These are phyloP conservation scores for Microcebus ravelobensis DNA, from an alignment of 2,113 vertebrate species.

Conservation along the genomic window DNA sequence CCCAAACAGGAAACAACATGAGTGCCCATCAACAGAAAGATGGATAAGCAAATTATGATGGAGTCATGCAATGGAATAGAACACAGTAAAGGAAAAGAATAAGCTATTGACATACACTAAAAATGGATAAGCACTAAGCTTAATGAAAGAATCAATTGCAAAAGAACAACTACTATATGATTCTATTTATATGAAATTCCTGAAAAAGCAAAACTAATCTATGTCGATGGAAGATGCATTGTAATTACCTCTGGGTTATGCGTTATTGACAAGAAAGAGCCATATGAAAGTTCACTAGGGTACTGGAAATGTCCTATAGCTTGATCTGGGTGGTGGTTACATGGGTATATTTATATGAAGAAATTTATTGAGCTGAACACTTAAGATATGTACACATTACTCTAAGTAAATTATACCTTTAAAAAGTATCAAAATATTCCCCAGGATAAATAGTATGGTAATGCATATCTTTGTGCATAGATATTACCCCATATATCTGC, in stretches of 20 bases:
- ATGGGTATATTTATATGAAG: neutral
- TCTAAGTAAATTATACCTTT: constrained; percentile 4
- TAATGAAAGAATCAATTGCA: neutral
- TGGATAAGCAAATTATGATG: neutral
- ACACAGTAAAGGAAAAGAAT: neutral
- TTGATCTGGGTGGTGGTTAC: neutral
- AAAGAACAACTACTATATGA: neutral
- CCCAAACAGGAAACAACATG: neutral
- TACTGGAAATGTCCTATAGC: neutral
- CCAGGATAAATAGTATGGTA: constrained; percentile 10
- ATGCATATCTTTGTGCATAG: neutral
- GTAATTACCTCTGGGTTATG: neutral
- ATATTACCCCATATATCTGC: neutral
- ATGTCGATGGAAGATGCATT: neutral
- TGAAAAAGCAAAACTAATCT: neutral
- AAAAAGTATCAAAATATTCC: neutral
- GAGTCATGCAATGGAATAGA: neutral
- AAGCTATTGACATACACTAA: neutral
- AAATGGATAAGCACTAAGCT: neutral
- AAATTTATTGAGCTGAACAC: neutral
- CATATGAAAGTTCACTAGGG: neutral
- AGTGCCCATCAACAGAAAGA: neutral
- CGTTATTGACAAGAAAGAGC: neutral
- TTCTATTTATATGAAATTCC: neutral
- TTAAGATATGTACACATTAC: neutral